Evolutionary conservation across 2,888 invertebrate genomes (phyloP), one percentile per base, ranked within the genome.

Genomic region (Dryocosmus kuriphilus): DNA sequence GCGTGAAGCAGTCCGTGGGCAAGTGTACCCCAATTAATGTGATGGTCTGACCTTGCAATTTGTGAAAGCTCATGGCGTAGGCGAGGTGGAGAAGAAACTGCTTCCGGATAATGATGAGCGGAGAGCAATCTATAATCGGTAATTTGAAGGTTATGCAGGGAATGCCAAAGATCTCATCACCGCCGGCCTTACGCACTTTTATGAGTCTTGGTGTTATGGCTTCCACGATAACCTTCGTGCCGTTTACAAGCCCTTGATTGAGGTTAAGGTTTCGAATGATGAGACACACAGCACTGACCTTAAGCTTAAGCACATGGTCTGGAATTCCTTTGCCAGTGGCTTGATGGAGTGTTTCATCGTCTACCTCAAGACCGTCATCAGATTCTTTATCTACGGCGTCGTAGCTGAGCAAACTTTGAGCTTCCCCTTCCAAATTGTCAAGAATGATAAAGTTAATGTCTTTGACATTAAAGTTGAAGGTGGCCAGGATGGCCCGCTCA

Each of bases 251-350:
- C 19, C 22, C 62, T 83, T 76, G 85, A 80, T 19, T 24, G 14
- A n/a, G 82, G 65, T 83, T 80, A 19, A 81, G 75, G 55, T 83
- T 85, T 77, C 81, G 77, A 0, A 85, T 38, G 1, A 85, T 24
- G 1, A 85, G 80, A 1, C 83, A 78, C 32, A 75, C 60, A n/a
- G 76, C 75, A 11, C 82, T 81, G 51, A 85, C 77, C 79, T 84
- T 85, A 30, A 86, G 75, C 78, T 27, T 27, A 73, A 87, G 80
- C 77, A 76, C 73, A 73, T 88, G 88, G 27, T 85, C 83, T 76
- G 86, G 85, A 61, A 86, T 76, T 22, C 86, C 86, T 75, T 84
- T 32, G 16, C n/a, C 32, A 9, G 35, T 35, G n/a, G 22, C 8
- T 6, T 19, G n/a, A 11, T 35, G n/a, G n/a, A 35, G 11, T 32